Evolutionary conservation across 35 echinoderm and acorn worm genomes (phyloP).

Genomic region (Anneissia japonica): DNA sequence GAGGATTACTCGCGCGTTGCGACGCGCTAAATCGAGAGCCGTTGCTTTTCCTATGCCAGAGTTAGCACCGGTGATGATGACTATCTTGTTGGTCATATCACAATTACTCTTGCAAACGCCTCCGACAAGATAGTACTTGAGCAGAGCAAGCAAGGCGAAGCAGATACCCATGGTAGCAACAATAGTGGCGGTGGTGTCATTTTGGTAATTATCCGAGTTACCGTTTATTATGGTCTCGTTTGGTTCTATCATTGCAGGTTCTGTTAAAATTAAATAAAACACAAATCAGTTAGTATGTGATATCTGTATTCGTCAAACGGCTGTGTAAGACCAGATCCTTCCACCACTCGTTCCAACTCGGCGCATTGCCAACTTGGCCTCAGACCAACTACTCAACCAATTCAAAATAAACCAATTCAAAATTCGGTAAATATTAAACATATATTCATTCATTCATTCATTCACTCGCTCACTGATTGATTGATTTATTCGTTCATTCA

Average conservation of each 20-base stretch:
- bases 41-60: conserved; percentile 93
- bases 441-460: too few relatives aligned
- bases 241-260: not conserved
- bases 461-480: too few relatives aligned
- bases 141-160: not conserved
- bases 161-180: not conserved
- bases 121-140: conserved; percentile 49
- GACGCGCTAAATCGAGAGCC: conserved; percentile 61
- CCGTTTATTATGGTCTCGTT: not conserved
- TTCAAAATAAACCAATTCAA: too few relatives aligned
- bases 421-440: too few relatives aligned
- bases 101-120: conserved; percentile 44
- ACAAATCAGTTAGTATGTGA: too few relatives aligned
- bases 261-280: not conserved
- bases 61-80: conserved; percentile 83
- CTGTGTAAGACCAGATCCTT: too few relatives aligned
- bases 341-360: too few relatives aligned
- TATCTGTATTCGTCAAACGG: too few relatives aligned
- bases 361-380: too few relatives aligned
- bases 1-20: conserved; percentile 73
- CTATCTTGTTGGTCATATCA: conserved; percentile 65
- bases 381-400: too few relatives aligned
- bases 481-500: too few relatives aligned
- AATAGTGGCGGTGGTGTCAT: not conserved
- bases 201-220: not conserved